Evolutionary conservation across 1,140 invertebrate genomes (phyloP).

Genomic region (Orussus abietinus): DNA sequence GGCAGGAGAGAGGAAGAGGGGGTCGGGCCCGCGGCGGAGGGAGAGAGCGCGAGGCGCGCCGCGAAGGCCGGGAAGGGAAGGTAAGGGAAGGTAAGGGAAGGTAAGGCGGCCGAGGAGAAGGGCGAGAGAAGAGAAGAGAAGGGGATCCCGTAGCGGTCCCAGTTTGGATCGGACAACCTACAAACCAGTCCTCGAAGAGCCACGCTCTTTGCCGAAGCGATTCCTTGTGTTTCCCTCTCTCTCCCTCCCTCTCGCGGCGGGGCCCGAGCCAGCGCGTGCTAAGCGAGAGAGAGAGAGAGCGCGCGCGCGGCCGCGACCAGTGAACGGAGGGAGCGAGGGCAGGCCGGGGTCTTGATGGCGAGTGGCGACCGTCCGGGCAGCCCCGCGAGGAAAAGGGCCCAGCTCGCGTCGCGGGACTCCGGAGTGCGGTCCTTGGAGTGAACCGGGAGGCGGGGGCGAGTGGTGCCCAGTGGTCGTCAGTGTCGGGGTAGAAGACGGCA

Average conservation of each 20-base stretch:
- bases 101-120: conserved; percentile 18
- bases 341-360: too few species aligned
- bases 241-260: conserved; percentile 16
- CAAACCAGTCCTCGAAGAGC: conserved; percentile 45
- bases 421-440: too few species aligned
- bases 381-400: too few species aligned
- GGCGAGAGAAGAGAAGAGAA: conserved; percentile 20
- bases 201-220: conserved; percentile 37
- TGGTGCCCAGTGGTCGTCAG: conserved; percentile 3
- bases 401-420: too few species aligned
- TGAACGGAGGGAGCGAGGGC: conserved; percentile 12
- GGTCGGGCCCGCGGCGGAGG: conserved; percentile 10
- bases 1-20: conserved; percentile 26
- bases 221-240: too few species aligned
- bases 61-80: conserved; percentile 10
- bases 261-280: conserved; percentile 10
- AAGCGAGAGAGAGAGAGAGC: conserved; percentile 9
- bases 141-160: conserved; percentile 38
- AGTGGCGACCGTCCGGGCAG: too few species aligned
- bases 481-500: conserved; percentile 6
- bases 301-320: conserved; percentile 10
- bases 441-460: too few species aligned
- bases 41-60: conserved; percentile 16
- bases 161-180: conserved; percentile 35
- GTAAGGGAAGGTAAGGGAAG: too few species aligned